Evolutionary conservation across 1,140 invertebrate species (phyloP).

Genomic region (Uloborus diversus): DNA sequence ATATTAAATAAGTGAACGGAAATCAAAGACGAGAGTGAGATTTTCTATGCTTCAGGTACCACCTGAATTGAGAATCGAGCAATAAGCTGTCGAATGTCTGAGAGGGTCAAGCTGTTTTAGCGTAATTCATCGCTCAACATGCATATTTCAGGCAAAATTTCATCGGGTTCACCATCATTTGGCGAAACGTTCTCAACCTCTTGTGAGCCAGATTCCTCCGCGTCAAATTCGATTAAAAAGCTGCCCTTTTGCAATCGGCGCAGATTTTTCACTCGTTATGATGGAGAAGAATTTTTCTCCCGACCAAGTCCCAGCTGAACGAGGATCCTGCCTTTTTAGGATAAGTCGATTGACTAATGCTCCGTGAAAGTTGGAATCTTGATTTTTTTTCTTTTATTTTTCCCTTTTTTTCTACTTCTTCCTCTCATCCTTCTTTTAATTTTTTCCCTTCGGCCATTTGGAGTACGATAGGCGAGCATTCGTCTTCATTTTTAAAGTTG

Average conservation of each 20-base stretch:
- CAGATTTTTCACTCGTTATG: conserved; percentile 54
- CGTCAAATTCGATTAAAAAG: conserved; percentile 49
- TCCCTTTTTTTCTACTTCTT: conserved; percentile 9
- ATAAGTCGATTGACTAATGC: conserved; percentile 56
- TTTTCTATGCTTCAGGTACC: too few species aligned
- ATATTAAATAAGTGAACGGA: too few species aligned
- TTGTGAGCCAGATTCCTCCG: conserved; percentile 14
- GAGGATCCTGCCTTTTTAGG: conserved; percentile 24
- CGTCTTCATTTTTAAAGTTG: conserved; percentile 54
- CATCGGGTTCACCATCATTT: background rate
- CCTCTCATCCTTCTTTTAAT: background rate
- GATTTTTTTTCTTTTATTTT: background rate
- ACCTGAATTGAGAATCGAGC: too few species aligned
- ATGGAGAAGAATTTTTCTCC: conserved; percentile 30
- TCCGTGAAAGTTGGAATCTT: conserved; percentile 42
- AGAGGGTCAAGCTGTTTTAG: background rate
- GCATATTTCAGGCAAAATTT: background rate
- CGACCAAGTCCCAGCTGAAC: conserved; percentile 19
- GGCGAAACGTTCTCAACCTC: background rate
- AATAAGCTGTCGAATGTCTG: too few species aligned
- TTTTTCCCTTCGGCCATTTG: conserved; percentile 18
- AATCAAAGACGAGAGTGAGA: too few species aligned
- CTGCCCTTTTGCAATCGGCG: conserved; percentile 16
- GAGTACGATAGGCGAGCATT: conserved; percentile 34
- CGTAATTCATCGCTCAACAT: background rate